phyloP scores from a whole-genome alignment of 2,888 invertebrate genomes.

The Lithophane semibrunnea region DNA sequence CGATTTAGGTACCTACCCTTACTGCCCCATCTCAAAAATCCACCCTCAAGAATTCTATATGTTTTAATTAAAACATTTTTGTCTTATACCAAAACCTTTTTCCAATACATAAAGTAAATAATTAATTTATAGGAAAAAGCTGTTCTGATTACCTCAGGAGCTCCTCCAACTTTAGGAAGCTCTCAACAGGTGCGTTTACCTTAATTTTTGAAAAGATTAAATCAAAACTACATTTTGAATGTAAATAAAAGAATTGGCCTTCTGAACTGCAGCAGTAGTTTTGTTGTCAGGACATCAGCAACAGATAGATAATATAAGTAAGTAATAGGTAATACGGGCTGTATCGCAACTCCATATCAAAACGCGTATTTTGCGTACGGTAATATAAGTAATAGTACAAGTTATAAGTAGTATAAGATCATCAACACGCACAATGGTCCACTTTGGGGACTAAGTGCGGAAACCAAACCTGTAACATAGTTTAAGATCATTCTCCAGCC shows the following conservation, averaged over 20 bases:
- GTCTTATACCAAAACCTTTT: not conserved
- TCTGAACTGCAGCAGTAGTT: not conserved
- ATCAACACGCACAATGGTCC: no score
- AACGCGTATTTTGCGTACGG: no score
- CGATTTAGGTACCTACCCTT: no score
- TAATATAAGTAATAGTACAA: no score
- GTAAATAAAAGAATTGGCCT: not conserved
- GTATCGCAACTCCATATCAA: no score
- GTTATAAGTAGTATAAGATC: no score
- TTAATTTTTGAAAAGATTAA: not conserved
- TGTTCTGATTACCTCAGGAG: not conserved
- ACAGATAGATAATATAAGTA: not conserved
- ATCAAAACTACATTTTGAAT: not conserved
- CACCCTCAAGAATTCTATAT: not conserved
- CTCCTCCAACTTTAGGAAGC: not conserved
- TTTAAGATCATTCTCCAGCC: no score
- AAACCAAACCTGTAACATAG: no score
- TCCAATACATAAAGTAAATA: not conserved
- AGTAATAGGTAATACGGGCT: no score
- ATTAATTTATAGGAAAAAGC: slow-evolving; percentile 2
- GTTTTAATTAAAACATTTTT: not conserved
- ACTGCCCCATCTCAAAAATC: no score
- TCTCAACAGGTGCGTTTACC: slow-evolving; percentile 5
- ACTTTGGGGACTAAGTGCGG: no score
- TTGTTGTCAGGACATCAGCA: not conserved